Evolutionary conservation across 2,888 invertebrate species (phyloP).

Genomic region (Xestoiulus laeticollis): DNA sequence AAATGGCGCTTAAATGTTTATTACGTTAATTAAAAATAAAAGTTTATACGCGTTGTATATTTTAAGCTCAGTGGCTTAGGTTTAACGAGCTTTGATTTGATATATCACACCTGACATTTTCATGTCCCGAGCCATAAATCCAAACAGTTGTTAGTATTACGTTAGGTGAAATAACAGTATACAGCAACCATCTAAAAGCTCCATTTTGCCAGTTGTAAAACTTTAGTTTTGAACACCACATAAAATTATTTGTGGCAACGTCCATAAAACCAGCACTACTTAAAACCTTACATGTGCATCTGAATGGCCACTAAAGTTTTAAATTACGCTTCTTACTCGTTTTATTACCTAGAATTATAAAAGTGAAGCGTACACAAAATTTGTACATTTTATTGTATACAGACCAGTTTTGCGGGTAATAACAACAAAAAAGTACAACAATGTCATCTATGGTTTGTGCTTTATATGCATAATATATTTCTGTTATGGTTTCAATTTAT

Average conservation of each 20-base stretch:
- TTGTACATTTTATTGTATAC: background rate
- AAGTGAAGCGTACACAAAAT: background rate
- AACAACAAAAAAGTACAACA: background rate
- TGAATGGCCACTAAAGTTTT: background rate
- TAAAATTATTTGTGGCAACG: background rate
- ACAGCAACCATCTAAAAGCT: no score
- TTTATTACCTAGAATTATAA: background rate
- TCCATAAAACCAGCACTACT: background rate
- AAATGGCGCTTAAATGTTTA: no score
- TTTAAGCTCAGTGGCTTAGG: background rate
- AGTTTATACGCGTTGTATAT: no score
- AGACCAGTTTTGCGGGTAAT: no score
- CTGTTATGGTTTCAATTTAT: no score
- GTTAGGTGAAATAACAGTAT: no score
- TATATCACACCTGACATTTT: background rate
- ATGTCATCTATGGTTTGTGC: no score
- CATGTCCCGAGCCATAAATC: background rate
- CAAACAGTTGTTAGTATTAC: no score
- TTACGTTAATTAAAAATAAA: no score
- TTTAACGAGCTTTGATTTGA: background rate
- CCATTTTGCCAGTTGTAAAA: background rate
- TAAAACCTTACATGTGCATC: background rate
- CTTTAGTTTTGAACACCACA: background rate
- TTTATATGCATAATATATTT: no score
- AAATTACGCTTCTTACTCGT: background rate